Evolutionary conservation across 2,797 vertebrate genomes (phyloP), one percentile per base, ranked within the genome.

Genomic region (Lutjanus argentimaculatus): DNA sequence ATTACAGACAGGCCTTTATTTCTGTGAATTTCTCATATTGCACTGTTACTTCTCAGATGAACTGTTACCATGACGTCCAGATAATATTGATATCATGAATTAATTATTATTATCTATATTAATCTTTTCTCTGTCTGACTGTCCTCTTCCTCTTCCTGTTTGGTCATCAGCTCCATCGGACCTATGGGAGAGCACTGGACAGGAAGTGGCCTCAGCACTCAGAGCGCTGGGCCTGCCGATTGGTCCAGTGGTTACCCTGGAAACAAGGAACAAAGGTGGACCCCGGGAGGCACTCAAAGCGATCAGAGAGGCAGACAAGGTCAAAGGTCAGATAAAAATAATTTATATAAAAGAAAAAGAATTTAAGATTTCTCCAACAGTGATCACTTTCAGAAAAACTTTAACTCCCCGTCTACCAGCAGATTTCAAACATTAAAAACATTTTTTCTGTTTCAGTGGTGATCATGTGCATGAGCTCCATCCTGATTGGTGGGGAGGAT

Each of bases 381-480:
- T 30, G 25, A 30, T 2, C 25, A 30, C 25, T 45, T 12, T 45
- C 4, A 45, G 12, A 45, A 45, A 45, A 45, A 9, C 6, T 45
- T 58, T 7, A 45, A 45, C 6, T 12, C 36, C 11, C 43, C 46
- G 22, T 48, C 48, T 16, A 25, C 10, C 17, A 49, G 15, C 9
- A 16, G 36, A 19, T 22, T 64, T n/a, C 7, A 36, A 43, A 16
- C 1, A 6, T 19, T 21, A 51, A 30, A 53, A 42, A 15, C 7
- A 0, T 21, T 19, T 57, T 3, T 22, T 11, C 21, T 83, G 48
- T n/a, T 53, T 0, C 92, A 98, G 98, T 94, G 70, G 94, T 98
- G 70, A 95, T 99, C 83, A 95, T 98, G 96, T 98, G 97, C 82
- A 98, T 98, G 97, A 97, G 96, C 79, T 99, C 98, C 0, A 91